phyloP scores from a whole-genome alignment of 2,888 invertebrate genomes.

The Tenthredo livida region DNA sequence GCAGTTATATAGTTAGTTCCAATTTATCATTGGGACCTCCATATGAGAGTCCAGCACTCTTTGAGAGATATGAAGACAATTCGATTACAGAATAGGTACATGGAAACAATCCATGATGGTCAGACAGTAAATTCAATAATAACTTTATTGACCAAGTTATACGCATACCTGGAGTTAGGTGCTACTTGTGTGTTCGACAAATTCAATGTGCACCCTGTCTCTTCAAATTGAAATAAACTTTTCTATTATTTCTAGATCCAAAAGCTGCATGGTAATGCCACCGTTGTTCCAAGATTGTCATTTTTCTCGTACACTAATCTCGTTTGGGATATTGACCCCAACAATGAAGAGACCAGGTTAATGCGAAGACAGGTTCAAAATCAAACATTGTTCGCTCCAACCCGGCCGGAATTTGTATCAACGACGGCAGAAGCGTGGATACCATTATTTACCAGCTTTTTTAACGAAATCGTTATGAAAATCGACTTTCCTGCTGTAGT shows the following conservation, averaged over 20 bases:
- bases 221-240: neutral
- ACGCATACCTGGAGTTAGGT: neutral
- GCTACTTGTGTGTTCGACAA: neutral
- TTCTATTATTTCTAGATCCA: constrained; percentile 6
- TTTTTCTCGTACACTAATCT: neutral
- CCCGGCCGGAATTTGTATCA: neutral
- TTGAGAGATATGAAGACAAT: neutral
- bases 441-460: constrained; percentile 3
- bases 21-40: neutral
- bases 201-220: neutral
- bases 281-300: neutral
- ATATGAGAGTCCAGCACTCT: neutral
- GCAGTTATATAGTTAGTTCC: neutral
- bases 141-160: neutral
- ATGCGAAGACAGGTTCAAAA: neutral
- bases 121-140: neutral
- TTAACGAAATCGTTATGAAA: constrained; percentile 8
- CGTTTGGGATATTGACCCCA: constrained; percentile 16
- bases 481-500: neutral
- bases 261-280: constrained; percentile 24
- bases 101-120: neutral
- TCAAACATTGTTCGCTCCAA: neutral
- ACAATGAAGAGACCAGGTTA: neutral
- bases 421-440: neutral
- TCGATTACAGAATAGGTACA: neutral